A percentile compares a stretch with the other conserved stretches of the same genome.
These are phyloP conservation scores for Mareca strepera DNA, from an alignment of 2,797 vertebrate genomes.

Conservation along the genomic window DNA sequence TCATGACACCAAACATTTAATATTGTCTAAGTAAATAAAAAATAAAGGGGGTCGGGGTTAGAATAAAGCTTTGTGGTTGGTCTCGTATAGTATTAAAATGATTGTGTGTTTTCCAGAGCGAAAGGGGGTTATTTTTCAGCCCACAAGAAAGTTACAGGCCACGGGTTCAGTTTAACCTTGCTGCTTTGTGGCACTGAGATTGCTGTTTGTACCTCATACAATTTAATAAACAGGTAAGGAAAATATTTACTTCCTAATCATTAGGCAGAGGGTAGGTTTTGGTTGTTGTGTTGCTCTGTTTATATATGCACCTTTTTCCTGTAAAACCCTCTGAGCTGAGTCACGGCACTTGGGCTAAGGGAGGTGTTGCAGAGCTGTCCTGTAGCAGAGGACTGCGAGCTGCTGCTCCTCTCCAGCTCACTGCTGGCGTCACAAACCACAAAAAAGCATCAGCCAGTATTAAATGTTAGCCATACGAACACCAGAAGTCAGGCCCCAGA, in stretches of 20 bases:
- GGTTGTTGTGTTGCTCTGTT: not conserved
- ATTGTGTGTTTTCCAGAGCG: not conserved
- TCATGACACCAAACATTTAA: constrained; percentile 11
- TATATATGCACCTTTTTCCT: not conserved
- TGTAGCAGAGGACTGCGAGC: not conserved
- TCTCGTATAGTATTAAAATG: not conserved
- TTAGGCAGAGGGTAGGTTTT: not conserved
- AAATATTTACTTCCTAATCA: not conserved
- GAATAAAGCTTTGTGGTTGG: not conserved
- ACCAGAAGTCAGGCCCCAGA: not conserved
- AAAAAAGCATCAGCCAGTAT: not conserved
- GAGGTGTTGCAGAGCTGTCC: not conserved
- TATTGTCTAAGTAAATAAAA: not conserved
- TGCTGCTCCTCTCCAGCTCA: not conserved
- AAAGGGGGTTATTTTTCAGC: not conserved
- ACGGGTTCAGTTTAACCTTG: not conserved
- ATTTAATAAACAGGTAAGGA: not conserved
- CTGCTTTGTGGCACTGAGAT: not conserved
- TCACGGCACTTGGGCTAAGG: not conserved
- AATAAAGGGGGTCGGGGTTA: not conserved
- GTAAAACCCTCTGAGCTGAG: not conserved
- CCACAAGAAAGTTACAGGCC: not conserved
- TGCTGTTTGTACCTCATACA: not conserved
- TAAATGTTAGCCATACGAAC: not conserved
- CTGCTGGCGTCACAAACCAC: not conserved